Conservation (phyloP, 1,140 invertebrate species). For the Orchesella cincta region DNA sequence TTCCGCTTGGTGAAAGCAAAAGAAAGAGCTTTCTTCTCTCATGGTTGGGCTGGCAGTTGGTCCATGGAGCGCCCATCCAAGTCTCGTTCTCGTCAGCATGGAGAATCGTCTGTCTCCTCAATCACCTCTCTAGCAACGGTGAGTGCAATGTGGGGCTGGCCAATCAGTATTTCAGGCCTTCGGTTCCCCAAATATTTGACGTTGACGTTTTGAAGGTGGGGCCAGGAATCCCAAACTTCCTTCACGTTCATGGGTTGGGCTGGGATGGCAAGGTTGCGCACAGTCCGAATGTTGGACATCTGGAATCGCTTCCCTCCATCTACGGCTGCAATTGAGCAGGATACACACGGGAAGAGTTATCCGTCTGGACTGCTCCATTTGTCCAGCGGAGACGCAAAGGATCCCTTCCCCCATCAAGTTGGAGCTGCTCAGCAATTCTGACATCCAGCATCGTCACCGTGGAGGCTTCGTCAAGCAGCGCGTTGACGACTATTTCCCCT, state of each 20-base stretch:
- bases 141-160: neutral
- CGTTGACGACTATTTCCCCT: neutral
- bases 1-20: neutral
- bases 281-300: neutral
- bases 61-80: neutral
- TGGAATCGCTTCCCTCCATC: neutral
- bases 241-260: neutral
- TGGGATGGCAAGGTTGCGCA: neutral
- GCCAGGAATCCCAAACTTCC: neutral
- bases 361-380: neutral
- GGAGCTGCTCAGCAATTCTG: neutral
- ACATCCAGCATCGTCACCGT: neutral
- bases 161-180: neutral
- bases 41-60: neutral
- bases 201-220: neutral
- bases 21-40: neutral
- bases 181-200: neutral
- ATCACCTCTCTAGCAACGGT: neutral
- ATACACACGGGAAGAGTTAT: neutral
- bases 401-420: neutral
- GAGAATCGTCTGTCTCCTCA: neutral
- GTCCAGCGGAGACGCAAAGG: neutral
- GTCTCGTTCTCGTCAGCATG: neutral
- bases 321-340: neutral
- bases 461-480: neutral